Evolutionary conservation across 2,113 vertebrate genomes (phyloP), one percentile per base, ranked within the genome.

Genomic region (Dipodomys ordii): DNA sequence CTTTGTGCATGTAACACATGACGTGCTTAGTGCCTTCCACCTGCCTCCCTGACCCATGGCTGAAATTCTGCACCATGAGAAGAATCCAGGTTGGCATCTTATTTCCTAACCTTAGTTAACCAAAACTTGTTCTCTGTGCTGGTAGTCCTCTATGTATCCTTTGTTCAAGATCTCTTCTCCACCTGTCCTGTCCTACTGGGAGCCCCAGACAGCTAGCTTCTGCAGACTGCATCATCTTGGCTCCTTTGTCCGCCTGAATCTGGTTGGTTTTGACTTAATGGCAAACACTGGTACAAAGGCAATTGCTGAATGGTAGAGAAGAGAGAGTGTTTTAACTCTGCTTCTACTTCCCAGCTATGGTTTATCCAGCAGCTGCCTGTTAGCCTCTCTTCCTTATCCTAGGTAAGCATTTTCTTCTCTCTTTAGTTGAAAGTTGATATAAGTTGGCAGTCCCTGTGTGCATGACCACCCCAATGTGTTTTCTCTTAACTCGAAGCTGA

Each of bases 11-110:
- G 39, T 28, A 23, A 67, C 53, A 64, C 19, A 39, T 18, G 10
- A 39, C 76, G 25, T 30, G 25, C 28, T 71, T 23, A 49, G 9
- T 71, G 49, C n/a, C n/a, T 81, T 94, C 53, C 32, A 0, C 25
- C 30, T 78, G 81, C 23, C 82, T 25, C 4, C 12, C 5, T 53
- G 10, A 84, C 11, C 7, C 25, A 67, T 15, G 57, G 35, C 16
- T 71, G 64, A 46, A 82, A 82, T 74, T 85, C 69, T 84, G 65
- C 39, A 78, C 12, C 4, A 49, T 32, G 79, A 94, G 46, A 80
- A 71, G 85, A 86, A 74, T 72, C 13, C 83, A 82, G 81, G 25
- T 10, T 93, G n/a, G 49, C 22, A 32, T 83, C 19, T 87, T 83
- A n/a, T 49, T 96, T 81, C 35, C 27, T 53, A 44, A 53, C 4